A percentile compares a stretch with the other conserved stretches of the same genome.
phyloP scores from a whole-genome alignment of 1,140 invertebrate genomes.

The Ruditapes philippinarum region DNA sequence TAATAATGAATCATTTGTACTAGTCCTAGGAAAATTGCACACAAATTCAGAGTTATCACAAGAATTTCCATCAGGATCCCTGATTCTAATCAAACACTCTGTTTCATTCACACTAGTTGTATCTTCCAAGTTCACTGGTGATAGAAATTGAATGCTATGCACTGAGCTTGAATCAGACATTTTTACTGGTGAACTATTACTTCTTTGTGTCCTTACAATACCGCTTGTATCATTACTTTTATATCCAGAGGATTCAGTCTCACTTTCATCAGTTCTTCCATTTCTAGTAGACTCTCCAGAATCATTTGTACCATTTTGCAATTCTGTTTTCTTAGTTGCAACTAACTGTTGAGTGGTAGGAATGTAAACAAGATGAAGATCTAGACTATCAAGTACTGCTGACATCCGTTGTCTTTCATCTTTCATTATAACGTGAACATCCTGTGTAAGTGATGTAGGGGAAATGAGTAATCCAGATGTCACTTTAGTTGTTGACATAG shows the following conservation, averaged over 20 bases:
- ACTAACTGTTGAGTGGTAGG: slow-evolving; percentile 83
- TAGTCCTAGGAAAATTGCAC: slow-evolving; percentile 63
- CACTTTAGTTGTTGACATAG: slow-evolving; percentile 63
- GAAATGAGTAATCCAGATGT: slow-evolving; percentile 78
- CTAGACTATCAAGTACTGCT: slow-evolving; percentile 82
- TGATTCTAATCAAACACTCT: slow-evolving; percentile 69
- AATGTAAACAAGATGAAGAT: slow-evolving; percentile 81
- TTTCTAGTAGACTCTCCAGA: background rate
- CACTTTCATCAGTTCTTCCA: slow-evolving; percentile 25
- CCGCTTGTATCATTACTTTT: slow-evolving; percentile 31
- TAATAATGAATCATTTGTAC: slow-evolving; percentile 73
- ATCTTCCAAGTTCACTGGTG: slow-evolving; percentile 65
- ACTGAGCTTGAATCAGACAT: slow-evolving; percentile 57
- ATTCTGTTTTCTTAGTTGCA: slow-evolving; percentile 60
- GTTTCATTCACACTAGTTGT: slow-evolving; percentile 73
- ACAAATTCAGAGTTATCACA: slow-evolving; percentile 79
- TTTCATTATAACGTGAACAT: slow-evolving; percentile 78
- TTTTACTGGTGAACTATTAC: slow-evolving; percentile 36
- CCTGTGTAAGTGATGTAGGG: slow-evolving; percentile 78
- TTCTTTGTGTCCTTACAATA: background rate
- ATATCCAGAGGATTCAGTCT: slow-evolving; percentile 19
- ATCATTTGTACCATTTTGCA: slow-evolving; percentile 1
- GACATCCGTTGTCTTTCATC: slow-evolving; percentile 79
- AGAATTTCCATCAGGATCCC: slow-evolving; percentile 77
- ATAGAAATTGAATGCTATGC: slow-evolving; percentile 53